A percentile compares a stretch with the other conserved stretches of the same genome.
Evolutionary conservation across 2,113 vertebrate genomes (phyloP).

Genomic region (Helogale parvula): DNA sequence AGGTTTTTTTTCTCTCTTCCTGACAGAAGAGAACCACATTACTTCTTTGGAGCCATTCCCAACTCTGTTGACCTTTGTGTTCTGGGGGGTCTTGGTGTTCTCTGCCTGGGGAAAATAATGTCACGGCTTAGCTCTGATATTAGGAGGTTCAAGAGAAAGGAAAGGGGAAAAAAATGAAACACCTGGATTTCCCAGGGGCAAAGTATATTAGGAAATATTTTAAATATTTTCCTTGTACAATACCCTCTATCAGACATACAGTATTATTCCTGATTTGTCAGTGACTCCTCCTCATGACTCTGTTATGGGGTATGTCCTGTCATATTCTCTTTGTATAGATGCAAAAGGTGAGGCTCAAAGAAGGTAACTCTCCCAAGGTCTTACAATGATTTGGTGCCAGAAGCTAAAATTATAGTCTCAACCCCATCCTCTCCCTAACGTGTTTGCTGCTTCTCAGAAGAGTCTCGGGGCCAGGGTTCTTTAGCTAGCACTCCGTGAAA

Average conservation of each 20-base stretch:
- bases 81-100: neutral
- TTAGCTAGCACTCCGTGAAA: neutral
- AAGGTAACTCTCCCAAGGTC: neutral
- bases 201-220: neutral
- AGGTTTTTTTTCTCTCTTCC: neutral
- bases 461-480: neutral
- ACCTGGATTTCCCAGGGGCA: neutral
- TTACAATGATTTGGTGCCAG: neutral
- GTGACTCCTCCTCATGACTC: neutral
- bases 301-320: rapidly evolving
- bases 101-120: neutral
- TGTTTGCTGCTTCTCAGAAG: neutral
- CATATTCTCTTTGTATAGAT: neutral
- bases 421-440: neutral
- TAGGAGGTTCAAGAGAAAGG: neutral
- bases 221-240: neutral
- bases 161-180: neutral
- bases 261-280: neutral
- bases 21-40: neutral
- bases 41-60: neutral
- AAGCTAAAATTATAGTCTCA: neutral
- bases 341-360: neutral
- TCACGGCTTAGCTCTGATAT: neutral
- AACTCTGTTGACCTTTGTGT: neutral
- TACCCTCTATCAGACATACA: neutral